A percentile compares a stretch with the other conserved stretches of the same genome.
These are phyloP conservation scores for Steinernema khuongi DNA, from an alignment of 1,140 invertebrate species.

Conservation along the genomic window DNA sequence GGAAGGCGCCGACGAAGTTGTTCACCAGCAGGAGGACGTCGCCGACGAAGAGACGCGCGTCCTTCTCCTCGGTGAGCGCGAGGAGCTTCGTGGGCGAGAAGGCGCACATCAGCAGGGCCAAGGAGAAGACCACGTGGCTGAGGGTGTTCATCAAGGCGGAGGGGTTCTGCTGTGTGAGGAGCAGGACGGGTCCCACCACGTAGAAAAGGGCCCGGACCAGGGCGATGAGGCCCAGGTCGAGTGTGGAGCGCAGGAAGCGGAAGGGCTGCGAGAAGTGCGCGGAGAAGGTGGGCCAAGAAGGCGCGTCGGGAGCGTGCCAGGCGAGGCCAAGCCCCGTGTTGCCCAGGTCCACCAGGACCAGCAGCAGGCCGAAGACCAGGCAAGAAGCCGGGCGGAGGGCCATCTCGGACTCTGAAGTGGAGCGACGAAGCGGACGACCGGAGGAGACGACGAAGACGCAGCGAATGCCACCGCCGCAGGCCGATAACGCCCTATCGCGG, in stretches of 20 bases:
- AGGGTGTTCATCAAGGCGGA: neutral
- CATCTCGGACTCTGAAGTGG: neutral
- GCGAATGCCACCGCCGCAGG: neutral
- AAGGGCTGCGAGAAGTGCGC: neutral
- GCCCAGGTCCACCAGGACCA: neutral
- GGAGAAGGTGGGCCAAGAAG: neutral
- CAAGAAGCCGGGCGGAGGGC: neutral
- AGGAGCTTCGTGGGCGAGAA: slow-evolving; percentile 56
- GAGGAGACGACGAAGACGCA: neutral
- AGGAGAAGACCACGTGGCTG: slow-evolving; percentile 33
- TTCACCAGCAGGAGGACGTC: slow-evolving; percentile 55
- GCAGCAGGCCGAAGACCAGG: neutral
- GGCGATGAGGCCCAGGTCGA: slow-evolving; percentile 30
- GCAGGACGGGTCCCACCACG: slow-evolving; percentile 13
- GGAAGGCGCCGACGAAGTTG: slow-evolving; percentile 51
- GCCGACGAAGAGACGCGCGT: slow-evolving; percentile 44
- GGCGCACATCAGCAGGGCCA: slow-evolving; percentile 40
- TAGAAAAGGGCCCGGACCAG: slow-evolving; percentile 27
- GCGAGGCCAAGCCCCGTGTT: slow-evolving; percentile 8
- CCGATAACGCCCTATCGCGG: neutral
- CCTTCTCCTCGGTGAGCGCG: slow-evolving; percentile 53
- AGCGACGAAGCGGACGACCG: neutral
- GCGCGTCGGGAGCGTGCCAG: neutral
- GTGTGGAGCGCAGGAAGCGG: slow-evolving; percentile 11
- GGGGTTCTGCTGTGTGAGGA: neutral